Base-by-base conservation (phyloP, 2,797 vertebrate species). In the Lacerta viridis region DNA sequence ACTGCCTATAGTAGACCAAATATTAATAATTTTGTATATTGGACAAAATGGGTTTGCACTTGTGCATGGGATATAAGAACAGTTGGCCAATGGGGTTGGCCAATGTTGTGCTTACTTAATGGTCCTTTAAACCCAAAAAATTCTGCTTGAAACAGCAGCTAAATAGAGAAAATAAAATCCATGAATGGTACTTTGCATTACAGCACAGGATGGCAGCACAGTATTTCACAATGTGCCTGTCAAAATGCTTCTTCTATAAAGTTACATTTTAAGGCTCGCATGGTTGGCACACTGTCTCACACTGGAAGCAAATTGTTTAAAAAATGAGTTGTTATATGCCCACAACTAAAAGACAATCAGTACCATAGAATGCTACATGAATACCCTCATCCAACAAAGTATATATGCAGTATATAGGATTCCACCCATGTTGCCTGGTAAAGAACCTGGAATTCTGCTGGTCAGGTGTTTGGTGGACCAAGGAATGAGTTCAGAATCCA, bases 231-330 rank as follows among this genome's bases (percentile, higher is more conserved):
- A 15, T 4, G 50, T 1, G 50, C 29, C 71, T 68, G 83, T 55
- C 9, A 23, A 87, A 76, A 41, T 77, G 1, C 29, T 83, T 77
- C 80, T 59, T 86, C 87, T 92, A 82, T 86, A 92, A 90, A 93
- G 84, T 76, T 71, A 66, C 41, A 1, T 39, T 84, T 87, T 78
- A 25, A 83, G 2, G 15, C 68, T 83, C 18, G 93, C 87, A 89
- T 88, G 86, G 81, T 77, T 92, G 61, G 78, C 89, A 78, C 61
- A 85, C 75, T 13, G 25, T 84, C 64, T 92, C 0, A 5, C 68
- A 39, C 29, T 20, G 46, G 90, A 91, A 90, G 41, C 18, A 41
- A 92, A 89, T 39, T 55, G 69, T 87, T 64, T 23, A 23, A 39
- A 85, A 79, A 90, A 88, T 91, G 87, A 59, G 90, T 36, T 86